phyloP scores from a whole-genome alignment of 2,888 invertebrate genomes.

The Agonopterix subpropinquella region DNA sequence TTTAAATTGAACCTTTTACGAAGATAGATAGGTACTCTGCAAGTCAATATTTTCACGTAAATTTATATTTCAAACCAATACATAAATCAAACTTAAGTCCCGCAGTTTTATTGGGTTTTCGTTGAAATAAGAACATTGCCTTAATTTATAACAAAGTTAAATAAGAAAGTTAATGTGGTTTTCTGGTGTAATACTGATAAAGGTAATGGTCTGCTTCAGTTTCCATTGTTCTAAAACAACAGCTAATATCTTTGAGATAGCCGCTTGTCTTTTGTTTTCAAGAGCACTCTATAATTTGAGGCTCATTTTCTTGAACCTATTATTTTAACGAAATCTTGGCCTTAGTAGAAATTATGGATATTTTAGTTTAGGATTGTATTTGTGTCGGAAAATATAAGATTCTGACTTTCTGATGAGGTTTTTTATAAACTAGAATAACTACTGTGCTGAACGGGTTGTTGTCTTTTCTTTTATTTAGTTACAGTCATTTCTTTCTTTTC shows the following conservation, averaged over 20 bases:
- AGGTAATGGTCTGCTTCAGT: constrained; percentile 13
- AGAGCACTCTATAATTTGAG: constrained; percentile 4
- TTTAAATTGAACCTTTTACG: too few species aligned
- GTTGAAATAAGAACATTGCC: constrained; percentile 12
- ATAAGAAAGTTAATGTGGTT: constrained; percentile 20
- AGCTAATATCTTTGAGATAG: background rate
- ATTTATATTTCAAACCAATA: background rate
- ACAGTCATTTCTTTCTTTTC: too few species aligned
- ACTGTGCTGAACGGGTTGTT: too few species aligned
- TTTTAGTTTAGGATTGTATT: too few species aligned
- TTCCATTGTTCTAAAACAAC: constrained; percentile 15
- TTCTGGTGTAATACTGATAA: constrained; percentile 15
- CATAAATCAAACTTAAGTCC: background rate
- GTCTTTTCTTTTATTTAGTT: too few species aligned
- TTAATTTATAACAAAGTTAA: constrained; percentile 17
- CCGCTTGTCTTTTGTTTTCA: constrained; percentile 2
- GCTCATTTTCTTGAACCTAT: background rate
- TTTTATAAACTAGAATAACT: too few species aligned
- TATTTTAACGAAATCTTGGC: too few species aligned
- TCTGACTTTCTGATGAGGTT: too few species aligned
- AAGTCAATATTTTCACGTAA: too few species aligned
- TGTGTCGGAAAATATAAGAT: too few species aligned
- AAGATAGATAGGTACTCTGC: too few species aligned
- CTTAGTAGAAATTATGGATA: too few species aligned
- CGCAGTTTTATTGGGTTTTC: constrained; percentile 4